These are phyloP conservation scores for Alsophila aescularia DNA, from an alignment of 2,888 invertebrate genomes.

Conservation along the genomic window DNA sequence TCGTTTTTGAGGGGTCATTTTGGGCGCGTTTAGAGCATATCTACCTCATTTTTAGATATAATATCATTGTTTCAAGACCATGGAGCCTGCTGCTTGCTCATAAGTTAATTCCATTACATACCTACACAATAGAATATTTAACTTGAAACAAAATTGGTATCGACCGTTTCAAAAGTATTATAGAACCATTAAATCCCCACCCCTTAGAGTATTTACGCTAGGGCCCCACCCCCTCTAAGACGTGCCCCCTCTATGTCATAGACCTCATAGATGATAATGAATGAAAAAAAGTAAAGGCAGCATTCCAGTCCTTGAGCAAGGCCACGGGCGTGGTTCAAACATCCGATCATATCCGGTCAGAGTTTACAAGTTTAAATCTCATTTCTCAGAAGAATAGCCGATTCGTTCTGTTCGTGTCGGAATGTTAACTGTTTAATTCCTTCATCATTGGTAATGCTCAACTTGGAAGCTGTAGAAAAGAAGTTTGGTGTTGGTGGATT, in stretches of 20 bases:
- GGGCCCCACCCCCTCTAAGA: no score
- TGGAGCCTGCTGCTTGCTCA: no score
- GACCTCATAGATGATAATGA: not conserved
- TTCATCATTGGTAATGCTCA: conserved; percentile 3
- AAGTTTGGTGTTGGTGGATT: conserved; percentile 11
- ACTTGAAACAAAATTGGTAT: no score
- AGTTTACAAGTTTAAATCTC: conserved; percentile 20
- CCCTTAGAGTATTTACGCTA: no score
- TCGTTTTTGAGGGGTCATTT: no score
- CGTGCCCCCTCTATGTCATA: not conserved
- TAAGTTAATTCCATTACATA: no score
- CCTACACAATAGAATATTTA: no score
- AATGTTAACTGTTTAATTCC: conserved; percentile 33
- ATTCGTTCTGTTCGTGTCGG: conserved; percentile 32
- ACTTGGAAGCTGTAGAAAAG: conserved; percentile 1
- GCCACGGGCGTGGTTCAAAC: conserved; percentile 37
- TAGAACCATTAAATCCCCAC: no score
- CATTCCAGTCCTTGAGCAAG: conserved; percentile 50
- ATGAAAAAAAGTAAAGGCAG: not conserved
- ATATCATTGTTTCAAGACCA: no score
- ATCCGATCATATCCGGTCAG: conserved; percentile 55
- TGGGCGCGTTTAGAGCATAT: no score
- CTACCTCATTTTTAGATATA: no score
- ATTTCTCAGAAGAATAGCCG: conserved; percentile 26
- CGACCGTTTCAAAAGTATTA: no score